Percentiles rank a stretch among this genome's conserved stretches.
These are phyloP conservation scores for Lucinisca nassula DNA, from an alignment of 2,888 invertebrate genomes.

Conservation along the genomic window DNA sequence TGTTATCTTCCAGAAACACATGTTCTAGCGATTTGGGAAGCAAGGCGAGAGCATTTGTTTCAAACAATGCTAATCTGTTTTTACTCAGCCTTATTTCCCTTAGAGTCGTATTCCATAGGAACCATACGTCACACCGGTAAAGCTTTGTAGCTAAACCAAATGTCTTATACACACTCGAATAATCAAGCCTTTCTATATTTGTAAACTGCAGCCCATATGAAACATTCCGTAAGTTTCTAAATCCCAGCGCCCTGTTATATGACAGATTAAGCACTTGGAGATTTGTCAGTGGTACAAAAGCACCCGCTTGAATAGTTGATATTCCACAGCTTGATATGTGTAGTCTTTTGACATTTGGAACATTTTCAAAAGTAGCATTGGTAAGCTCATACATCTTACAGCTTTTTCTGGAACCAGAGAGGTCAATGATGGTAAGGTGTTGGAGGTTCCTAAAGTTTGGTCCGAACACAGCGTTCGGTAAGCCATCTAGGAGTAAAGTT, in stretches of 20 bases:
- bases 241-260: conserved; percentile 42
- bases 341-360: too few species aligned
- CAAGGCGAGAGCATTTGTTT: conserved; percentile 25
- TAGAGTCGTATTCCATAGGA: conserved; percentile 47
- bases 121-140: conserved; percentile 45
- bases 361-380: too few species aligned
- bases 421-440: too few species aligned
- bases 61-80: conserved; percentile 36
- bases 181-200: conserved; percentile 38
- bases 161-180: conserved; percentile 31
- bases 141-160: conserved; percentile 44
- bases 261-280: conserved; percentile 45
- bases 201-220: conserved; percentile 56
- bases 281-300: conserved; percentile 5
- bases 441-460: too few species aligned
- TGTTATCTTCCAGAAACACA: conserved; percentile 38
- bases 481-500: too few species aligned
- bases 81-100: conserved; percentile 27
- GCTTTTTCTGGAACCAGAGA: too few species aligned
- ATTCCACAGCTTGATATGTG: conserved; percentile 24
- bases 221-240: conserved; percentile 33
- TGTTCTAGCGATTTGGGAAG: conserved; percentile 31
- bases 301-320: conserved; percentile 8
- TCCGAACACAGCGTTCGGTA: too few species aligned
- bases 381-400: too few species aligned